Percentiles rank a stretch among this genome's conserved stretches.
phyloP scores from a whole-genome alignment of 2,797 vertebrate species.

The Acestrorhynchus altus region DNA sequence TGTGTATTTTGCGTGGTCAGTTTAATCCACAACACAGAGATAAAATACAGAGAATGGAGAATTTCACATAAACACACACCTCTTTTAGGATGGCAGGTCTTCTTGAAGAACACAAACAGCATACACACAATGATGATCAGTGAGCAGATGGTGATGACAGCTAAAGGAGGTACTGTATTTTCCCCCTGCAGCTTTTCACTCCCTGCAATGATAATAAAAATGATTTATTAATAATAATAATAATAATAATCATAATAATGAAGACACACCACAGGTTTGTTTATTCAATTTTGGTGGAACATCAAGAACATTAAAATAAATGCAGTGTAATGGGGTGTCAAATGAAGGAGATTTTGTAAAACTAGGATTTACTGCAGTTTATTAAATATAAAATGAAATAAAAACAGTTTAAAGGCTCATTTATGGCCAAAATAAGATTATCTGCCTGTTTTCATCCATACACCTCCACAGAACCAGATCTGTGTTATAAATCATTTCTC shows the following conservation, averaged over 20 bases:
- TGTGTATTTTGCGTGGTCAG: too few species aligned
- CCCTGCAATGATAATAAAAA: conserved; percentile 59
- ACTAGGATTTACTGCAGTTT: too few species aligned
- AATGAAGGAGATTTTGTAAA: neutral
- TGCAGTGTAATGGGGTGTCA: neutral
- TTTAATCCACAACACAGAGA: neutral
- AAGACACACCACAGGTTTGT: neutral
- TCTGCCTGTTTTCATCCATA: neutral
- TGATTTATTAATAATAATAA: neutral
- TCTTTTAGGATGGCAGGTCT: conserved; percentile 86
- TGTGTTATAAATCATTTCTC: too few species aligned
- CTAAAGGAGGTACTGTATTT: conserved; percentile 80
- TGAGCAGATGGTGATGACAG: conserved; percentile 84
- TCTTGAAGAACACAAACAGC: conserved; percentile 85
- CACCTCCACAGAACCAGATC: neutral
- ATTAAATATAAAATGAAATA: too few species aligned
- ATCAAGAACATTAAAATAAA: neutral
- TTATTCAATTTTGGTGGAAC: neutral
- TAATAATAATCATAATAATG: too few species aligned
- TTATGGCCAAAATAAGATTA: neutral
- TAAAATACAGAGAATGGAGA: neutral
- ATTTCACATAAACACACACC: conserved; percentile 73
- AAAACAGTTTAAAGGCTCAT: too few species aligned
- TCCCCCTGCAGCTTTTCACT: conserved; percentile 81
- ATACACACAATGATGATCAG: conserved; percentile 86